phyloP scores from a whole-genome alignment of 2,888 invertebrate genomes.

The Polyommatus icarus region DNA sequence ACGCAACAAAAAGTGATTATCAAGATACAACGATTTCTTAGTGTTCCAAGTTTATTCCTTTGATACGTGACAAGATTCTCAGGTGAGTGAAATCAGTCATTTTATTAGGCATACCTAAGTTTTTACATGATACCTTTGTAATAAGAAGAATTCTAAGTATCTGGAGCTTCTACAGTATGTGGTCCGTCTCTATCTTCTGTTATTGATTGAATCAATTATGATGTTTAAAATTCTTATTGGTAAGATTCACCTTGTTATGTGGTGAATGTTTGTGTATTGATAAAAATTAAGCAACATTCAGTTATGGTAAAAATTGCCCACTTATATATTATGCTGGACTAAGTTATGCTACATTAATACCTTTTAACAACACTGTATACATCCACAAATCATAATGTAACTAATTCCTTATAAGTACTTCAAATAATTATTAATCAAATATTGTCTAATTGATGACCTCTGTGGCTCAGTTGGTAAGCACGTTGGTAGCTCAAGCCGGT shows the following conservation, averaged over 20 bases:
- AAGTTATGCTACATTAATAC: neutral
- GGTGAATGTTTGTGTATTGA: neutral
- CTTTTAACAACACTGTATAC: neutral
- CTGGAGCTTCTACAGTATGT: neutral
- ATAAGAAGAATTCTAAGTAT: neutral
- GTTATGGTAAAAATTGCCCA: neutral
- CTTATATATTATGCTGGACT: neutral
- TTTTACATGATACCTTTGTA: neutral
- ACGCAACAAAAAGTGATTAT: constrained; percentile 10
- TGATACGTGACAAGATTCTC: neutral
- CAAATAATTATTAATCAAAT: too few relatives aligned
- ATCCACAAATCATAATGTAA: neutral
- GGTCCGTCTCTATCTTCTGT: neutral
- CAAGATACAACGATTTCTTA: neutral
- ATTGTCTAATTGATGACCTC: too few relatives aligned
- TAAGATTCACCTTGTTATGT: neutral
- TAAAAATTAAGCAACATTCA: neutral
- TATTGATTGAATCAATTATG: neutral
- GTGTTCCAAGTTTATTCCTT: neutral
- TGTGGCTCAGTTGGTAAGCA: too few relatives aligned
- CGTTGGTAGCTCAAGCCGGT: too few relatives aligned
- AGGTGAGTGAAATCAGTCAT: constrained; percentile 20
- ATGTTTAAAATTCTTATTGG: neutral
- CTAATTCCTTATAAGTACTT: neutral
- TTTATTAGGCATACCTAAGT: neutral